Base-by-base conservation (phyloP, 2,113 vertebrate genomes). In the Gobius niger region DNA sequence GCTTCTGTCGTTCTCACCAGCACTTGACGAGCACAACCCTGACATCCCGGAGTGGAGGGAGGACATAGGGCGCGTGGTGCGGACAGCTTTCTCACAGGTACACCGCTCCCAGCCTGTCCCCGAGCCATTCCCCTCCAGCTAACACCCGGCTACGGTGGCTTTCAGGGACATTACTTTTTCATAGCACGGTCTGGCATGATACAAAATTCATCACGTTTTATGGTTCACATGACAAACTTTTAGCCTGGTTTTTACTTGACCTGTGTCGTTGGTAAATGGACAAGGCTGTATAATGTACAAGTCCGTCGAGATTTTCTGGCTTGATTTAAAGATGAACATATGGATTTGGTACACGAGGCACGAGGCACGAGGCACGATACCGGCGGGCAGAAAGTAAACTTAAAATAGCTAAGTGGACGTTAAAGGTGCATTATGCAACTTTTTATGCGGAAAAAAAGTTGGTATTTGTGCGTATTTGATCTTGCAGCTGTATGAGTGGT, bases 1-100 rank as follows among this genome's bases (percentile, higher is more conserved):
- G 72, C 92, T 96, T 68, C 81, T 99, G 71, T 96, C 96, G 0
- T 99, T 99, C 87, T 98, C 96, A 5, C 95, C 96, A 5, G 95
- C 95, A 40, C 92, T 99, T 93, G 97, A 99, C 68, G 96, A 95
- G 71, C 92, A 99, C 84, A 99, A 99, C 78, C 97, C 97, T 80
- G 96, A 97, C 89, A 96, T 98, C 80, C 94, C 95, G 0, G 96
- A 99, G 77, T 99, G 97, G 96, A 94, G 96, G 77, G 94, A 95
- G 82, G 97, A 99, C 59, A 92, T 98, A 83, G 92, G 95, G 68
- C 94, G 90, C 59, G 95, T 99, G 84, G 95, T 98, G 91, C 95
- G 92, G 88, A 91, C 85, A 91, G 94, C 96, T 67, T 85, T 99
- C 78, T 89, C 93, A 82, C 94, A 96, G 91, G 97, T 96, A 91